Evolutionary conservation across 2,888 invertebrate genomes (phyloP).

Genomic region (Chymomyza caudatula): DNA sequence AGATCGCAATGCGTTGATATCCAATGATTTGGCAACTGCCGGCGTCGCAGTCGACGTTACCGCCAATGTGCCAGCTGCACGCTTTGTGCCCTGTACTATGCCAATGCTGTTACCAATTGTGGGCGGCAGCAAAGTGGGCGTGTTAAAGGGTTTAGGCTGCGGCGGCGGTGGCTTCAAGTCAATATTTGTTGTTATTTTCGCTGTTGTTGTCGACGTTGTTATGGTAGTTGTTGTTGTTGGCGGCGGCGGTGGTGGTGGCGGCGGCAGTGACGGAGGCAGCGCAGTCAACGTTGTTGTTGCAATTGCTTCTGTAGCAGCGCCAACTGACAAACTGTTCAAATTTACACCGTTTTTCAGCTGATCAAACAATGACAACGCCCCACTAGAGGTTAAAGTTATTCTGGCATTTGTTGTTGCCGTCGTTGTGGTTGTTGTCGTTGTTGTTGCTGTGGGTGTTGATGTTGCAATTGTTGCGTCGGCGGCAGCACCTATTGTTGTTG

Average conservation of each 20-base stretch:
- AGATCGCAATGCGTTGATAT: conserved; percentile 61
- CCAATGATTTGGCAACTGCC: conserved; percentile 43
- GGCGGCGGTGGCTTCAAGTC: conserved; percentile 52
- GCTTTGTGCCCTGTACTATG: conserved; percentile 63
- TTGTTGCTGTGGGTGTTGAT: conserved; percentile 5
- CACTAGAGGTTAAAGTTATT: conserved; percentile 50
- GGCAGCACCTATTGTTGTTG: conserved; percentile 6
- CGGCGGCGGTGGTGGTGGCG: conserved; percentile 15
- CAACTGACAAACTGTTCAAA: conserved; percentile 62
- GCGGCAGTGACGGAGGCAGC: conserved; percentile 6
- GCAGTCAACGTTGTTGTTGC: conserved; percentile 15
- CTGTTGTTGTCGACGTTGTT: conserved; percentile 12
- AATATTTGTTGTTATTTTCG: conserved; percentile 31
- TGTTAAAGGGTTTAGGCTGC: conserved; percentile 45
- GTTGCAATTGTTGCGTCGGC: neutral
- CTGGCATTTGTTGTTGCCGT: conserved; percentile 24
- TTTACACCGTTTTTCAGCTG: conserved; percentile 74
- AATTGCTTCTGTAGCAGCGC: conserved; percentile 34
- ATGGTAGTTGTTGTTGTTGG: conserved; percentile 6
- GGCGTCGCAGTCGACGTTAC: conserved; percentile 4
- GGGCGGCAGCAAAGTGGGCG: conserved; percentile 41
- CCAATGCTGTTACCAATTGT: conserved; percentile 50
- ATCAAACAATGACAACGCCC: conserved; percentile 72
- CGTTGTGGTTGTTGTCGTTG: conserved; percentile 14
- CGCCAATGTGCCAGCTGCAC: conserved; percentile 22